Evolutionary conservation across 2,797 vertebrate genomes (phyloP), one percentile per base, ranked within the genome.

Genomic region (Arctocebus calabarensis): DNA sequence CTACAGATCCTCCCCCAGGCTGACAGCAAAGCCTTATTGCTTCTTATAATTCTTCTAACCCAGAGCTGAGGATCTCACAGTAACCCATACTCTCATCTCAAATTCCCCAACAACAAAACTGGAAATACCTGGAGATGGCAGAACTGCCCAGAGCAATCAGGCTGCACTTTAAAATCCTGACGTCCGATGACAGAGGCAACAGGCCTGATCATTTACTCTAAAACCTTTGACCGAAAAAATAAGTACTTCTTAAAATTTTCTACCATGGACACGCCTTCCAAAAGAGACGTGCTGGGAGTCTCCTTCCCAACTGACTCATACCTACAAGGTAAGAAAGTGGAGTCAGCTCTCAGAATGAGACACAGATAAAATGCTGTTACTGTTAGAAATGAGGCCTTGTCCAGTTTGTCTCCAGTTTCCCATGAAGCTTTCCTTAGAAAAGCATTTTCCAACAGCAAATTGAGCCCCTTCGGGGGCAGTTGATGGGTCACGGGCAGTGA

Each of bases 191-290:
- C 90, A 70, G 75, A 83, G n/a, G 61, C 61, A 66, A 37, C 25
- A 55, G 40, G 52, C 52, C 25, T 32, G 20, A 37, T 11, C 17
- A 32, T 57, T 32, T 68, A 61, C 12, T 79, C 55, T 83, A 64
- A 90, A 19, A 43, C 13, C 32, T 81, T 68, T 70, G 45, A 68
- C 61, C 87, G 32, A 84, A 84, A 84, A 95, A 94, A 32, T 16
- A 77, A 48, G 23, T 8, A 40, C 43, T 75, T 88, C 59, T 43
- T 82, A 77, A 93, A 91, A 84, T n/a, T 64, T 95, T 71, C 34
- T 45, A 14, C 29, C 34, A 68, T 55, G 62, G 32, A 87, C 13
- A 25, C 1, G 7, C 9, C 25, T 78, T 90, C 48, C 34, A 55
- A 88, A 70, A 84, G 70, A 91, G 17, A 86, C n/a, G 43, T 13